These are phyloP conservation scores for Aphidius ervi DNA, from an alignment of 1,140 invertebrate species.

Conservation along the genomic window DNA sequence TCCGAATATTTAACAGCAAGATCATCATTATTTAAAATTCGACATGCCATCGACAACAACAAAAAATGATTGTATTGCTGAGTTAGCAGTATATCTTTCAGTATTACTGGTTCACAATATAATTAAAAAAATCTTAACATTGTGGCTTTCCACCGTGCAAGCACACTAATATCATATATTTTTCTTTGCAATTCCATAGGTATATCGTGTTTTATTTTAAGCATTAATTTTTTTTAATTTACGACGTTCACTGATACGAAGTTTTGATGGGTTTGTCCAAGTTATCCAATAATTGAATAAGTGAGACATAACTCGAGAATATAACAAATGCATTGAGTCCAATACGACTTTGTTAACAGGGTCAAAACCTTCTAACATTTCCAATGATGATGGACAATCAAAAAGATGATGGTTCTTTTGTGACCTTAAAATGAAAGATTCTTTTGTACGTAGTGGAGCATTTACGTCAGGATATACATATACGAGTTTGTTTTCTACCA, in stretches of 20 bases:
- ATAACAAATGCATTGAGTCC: constrained; percentile 30
- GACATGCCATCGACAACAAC: constrained; percentile 24
- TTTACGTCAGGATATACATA: constrained; percentile 21
- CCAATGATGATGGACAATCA: constrained; percentile 17
- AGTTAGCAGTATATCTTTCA: constrained; percentile 20
- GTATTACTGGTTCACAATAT: constrained; percentile 21
- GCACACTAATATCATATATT: constrained; percentile 21
- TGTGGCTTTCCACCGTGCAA: constrained; percentile 25
- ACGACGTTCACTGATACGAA: neutral
- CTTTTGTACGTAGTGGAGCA: constrained; percentile 21
- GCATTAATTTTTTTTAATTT: constrained; percentile 9
- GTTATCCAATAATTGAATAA: constrained; percentile 24
- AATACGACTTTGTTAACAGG: constrained; percentile 16
- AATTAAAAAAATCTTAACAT: constrained; percentile 26
- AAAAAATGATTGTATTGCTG: constrained; percentile 27
- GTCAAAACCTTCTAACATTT: constrained; percentile 17
- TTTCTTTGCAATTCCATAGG: constrained; percentile 24
- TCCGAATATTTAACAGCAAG: constrained; percentile 17
- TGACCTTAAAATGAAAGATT: constrained; percentile 21
- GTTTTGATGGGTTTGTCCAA: neutral
- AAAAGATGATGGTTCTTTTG: constrained; percentile 25
- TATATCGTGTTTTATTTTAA: constrained; percentile 15
- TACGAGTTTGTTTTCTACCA: constrained; percentile 19
- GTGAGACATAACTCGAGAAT: constrained; percentile 20
- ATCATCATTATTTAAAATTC: constrained; percentile 24